Percentiles rank a stretch among this genome's conserved stretches.
Conservation (phyloP, 2,113 vertebrate species). For the Plecturocebus donacophilus region DNA sequence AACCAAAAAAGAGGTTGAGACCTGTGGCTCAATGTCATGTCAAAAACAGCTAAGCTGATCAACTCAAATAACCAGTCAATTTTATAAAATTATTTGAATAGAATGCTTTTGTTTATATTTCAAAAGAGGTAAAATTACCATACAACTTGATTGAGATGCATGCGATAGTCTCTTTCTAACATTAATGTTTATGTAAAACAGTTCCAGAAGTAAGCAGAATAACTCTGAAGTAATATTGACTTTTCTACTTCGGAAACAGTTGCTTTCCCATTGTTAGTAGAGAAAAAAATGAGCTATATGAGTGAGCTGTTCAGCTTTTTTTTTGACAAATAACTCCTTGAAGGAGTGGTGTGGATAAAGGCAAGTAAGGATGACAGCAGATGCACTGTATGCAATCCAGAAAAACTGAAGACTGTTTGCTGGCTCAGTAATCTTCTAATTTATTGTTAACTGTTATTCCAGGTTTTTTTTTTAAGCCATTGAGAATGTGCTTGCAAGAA, state of each 20-base stretch:
- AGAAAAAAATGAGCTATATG: not conserved
- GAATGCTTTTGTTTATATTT: not conserved
- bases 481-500: slow-evolving; percentile 14
- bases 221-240: not conserved
- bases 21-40: not conserved
- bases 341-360: not conserved
- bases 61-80: not conserved
- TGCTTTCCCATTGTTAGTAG: not conserved
- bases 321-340: not conserved
- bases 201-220: not conserved
- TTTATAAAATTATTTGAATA: not conserved
- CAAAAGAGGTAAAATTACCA: not conserved
- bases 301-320: not conserved
- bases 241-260: not conserved
- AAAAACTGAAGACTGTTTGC: not conserved
- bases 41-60: not conserved
- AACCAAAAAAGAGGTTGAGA: not conserved
- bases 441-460: not conserved
- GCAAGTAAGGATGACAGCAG: not conserved
- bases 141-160: not conserved
- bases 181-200: not conserved
- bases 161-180: not conserved
- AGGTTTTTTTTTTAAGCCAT: not conserved
- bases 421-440: not conserved
- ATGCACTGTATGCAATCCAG: not conserved